A percentile compares a stretch with the other conserved stretches of the same genome.
phyloP scores from a whole-genome alignment of 2,797 vertebrate genomes.

The Schizothorax lantsangensis region DNA sequence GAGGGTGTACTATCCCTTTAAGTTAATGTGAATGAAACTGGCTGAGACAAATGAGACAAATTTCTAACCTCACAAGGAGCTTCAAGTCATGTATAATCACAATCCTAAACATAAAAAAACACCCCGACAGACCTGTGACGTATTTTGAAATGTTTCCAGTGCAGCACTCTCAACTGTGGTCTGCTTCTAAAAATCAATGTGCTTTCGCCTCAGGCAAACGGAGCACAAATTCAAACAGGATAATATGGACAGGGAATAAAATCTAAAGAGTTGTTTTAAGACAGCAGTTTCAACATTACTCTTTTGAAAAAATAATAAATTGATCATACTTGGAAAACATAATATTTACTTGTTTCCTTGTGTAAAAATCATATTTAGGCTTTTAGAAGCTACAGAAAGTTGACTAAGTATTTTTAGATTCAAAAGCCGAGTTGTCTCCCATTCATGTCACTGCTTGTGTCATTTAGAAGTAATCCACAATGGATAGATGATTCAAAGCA shows the following conservation, averaged over 20 bases:
- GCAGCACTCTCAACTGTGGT: neutral
- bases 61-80: neutral
- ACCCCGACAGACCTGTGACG: neutral
- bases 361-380: neutral
- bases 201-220: neutral
- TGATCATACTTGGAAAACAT: neutral
- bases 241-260: neutral
- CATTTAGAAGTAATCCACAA: conserved; percentile 24
- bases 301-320: neutral
- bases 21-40: neutral
- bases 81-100: neutral
- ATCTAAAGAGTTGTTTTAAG: conserved; percentile 1
- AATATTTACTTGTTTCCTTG: neutral
- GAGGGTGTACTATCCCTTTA: neutral
- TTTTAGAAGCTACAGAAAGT: neutral
- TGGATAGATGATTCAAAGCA: neutral
- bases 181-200: conserved; percentile 9
- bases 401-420: neutral
- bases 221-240: conserved; percentile 9
- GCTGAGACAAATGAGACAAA: neutral
- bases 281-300: neutral
- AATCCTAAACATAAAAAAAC: neutral
- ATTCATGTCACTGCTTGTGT: conserved; percentile 2
- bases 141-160: neutral
- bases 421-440: neutral